Base-by-base conservation (phyloP, 2,113 vertebrate species). In the Phalacrocorax carbo region DNA sequence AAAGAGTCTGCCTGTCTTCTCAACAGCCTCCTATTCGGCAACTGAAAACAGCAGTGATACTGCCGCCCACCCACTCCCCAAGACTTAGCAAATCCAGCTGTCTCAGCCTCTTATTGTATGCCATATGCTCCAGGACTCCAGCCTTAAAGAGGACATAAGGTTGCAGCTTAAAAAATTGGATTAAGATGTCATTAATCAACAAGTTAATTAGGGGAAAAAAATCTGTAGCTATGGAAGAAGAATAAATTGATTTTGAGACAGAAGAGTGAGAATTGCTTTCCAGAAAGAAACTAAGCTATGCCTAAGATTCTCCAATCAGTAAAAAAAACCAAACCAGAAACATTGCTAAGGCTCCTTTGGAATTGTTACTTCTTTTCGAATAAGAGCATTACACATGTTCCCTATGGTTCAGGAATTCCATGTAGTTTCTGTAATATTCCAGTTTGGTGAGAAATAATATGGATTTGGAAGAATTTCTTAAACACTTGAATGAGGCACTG, bases 1-100 rank as follows among this genome's bases (percentile, higher is more conserved):
- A 86, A 71, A 25, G 26, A 25, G 9, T 42, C 36, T 71, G 48
- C 18, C 20, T 65, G 15, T 52, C 9, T 68, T 71, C 38, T 29
- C 22, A 32, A 51, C 7, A 26, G 32, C 21, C 32, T 82, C 27
- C 27, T 23, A 32, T 16, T 2, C 40, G 25, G 46, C 27, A 49
- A 5, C 15, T 38, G 30, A 54, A 82, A 91, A 69, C 11, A 82
- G 38, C 25, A 71, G 22, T 14, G 21, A 15, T n/a, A 42, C 11
- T 65, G 60, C 13, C 1, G 11, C 11, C 19, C 1, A 10, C 13
- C 19, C 21, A n/a, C 16, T 8, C 8, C 6, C 3, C 27, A 58
- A 46, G 29, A 40, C 9, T 84, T 77, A 26, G 5, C 20, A 52
- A 84, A 69, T 51, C 27, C 21, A 20, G 18, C 21, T 72, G 15